phyloP scores from a whole-genome alignment of 1,140 invertebrate species.

The Bombus balteatus region DNA sequence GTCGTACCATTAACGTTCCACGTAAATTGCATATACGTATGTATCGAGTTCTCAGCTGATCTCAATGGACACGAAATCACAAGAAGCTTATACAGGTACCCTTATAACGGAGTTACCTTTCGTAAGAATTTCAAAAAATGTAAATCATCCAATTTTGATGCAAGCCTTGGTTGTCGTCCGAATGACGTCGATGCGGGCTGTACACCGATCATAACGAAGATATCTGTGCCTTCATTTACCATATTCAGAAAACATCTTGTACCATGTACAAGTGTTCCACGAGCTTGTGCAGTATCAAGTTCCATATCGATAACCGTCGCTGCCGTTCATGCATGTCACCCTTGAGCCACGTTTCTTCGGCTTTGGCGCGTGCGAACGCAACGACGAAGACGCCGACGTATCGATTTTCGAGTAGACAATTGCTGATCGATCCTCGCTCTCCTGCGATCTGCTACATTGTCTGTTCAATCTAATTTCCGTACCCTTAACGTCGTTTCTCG shows the following conservation, averaged over 20 bases:
- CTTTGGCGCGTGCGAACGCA: background rate
- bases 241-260: too few species aligned
- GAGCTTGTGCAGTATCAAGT: background rate
- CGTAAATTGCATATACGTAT: background rate
- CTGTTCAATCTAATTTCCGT: background rate
- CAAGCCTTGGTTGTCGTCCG: background rate
- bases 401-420: background rate
- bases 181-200: conserved; percentile 33
- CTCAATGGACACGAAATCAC: background rate
- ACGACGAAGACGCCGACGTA: background rate
- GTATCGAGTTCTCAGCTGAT: background rate
- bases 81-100: conserved; percentile 63
- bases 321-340: background rate
- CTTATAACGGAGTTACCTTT: conserved; percentile 31
- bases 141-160: conserved; percentile 9
- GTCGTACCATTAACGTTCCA: background rate
- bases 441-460: background rate
- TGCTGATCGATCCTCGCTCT: background rate
- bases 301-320: background rate
- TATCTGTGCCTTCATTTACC: background rate
- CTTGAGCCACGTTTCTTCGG: background rate
- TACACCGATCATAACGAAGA: background rate
- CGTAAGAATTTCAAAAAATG: conserved; percentile 22
- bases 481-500: background rate
- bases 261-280: too few species aligned